Evolutionary conservation across 2,888 invertebrate species (phyloP).

Genomic region (Sericinus montela): DNA sequence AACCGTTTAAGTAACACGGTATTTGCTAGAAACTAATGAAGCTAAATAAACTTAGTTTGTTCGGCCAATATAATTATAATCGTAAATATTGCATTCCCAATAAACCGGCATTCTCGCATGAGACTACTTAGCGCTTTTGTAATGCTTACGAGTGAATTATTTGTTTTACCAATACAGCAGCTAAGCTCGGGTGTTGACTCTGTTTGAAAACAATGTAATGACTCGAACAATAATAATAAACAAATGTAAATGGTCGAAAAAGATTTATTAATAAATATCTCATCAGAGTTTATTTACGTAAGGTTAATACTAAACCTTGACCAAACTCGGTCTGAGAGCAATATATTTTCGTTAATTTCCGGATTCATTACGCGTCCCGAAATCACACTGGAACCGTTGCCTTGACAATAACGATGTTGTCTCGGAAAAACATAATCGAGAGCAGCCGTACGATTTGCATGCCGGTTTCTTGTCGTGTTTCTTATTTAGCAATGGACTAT

Average conservation of each 20-base stretch:
- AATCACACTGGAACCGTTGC: conserved; percentile 32
- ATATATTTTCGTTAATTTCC: conserved; percentile 46
- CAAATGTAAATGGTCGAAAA: background rate
- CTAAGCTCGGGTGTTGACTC: background rate
- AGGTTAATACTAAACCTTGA: conserved; percentile 41
- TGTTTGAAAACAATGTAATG: too few species aligned
- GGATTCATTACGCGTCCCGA: conserved; percentile 37
- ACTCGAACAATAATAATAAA: background rate
- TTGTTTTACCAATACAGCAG: conserved; percentile 9
- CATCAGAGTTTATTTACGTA: conserved; percentile 34
- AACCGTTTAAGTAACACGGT: too few species aligned
- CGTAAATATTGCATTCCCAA: conserved; percentile 48
- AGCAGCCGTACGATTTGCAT: too few species aligned
- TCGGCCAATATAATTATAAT: conserved; percentile 14
- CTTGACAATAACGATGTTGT: conserved; percentile 33
- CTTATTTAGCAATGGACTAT: too few species aligned
- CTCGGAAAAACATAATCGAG: background rate
- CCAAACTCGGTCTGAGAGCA: conserved; percentile 37
- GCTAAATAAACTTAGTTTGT: conserved; percentile 12
- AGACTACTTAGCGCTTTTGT: conserved; percentile 41
- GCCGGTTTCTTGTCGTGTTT: too few species aligned
- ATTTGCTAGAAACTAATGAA: background rate
- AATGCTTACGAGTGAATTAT: conserved; percentile 24
- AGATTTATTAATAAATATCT: conserved; percentile 19
- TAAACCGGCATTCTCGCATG: conserved; percentile 30